phyloP scores from a whole-genome alignment of 2,113 vertebrate genomes.

The Engystomops pustulosus region DNA sequence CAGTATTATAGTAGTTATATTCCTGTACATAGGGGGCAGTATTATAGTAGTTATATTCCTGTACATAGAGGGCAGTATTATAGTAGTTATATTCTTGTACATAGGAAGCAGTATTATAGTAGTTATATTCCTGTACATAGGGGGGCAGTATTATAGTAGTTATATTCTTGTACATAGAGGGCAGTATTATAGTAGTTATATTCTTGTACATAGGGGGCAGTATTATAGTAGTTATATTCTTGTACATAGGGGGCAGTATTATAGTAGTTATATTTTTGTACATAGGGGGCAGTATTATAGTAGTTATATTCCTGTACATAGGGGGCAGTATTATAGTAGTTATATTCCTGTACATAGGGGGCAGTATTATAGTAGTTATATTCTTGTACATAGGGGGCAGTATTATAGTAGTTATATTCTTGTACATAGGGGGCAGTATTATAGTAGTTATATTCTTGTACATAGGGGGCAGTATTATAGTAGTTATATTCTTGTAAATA shows the following conservation, averaged over 20 bases:
- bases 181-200: not conserved
- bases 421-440: not conserved
- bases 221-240: not conserved
- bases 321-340: slow-evolving; percentile 10
- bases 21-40: not conserved
- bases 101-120: slow-evolving; percentile 16
- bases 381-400: not conserved
- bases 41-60: slow-evolving; percentile 1
- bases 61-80: slow-evolving; percentile 10
- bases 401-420: not conserved
- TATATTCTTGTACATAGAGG: not conserved
- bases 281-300: slow-evolving; percentile 13
- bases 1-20: not conserved
- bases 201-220: not conserved
- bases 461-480: not conserved
- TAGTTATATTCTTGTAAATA: slow-evolving; percentile 3
- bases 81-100: slow-evolving; percentile 19
- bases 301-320: slow-evolving; percentile 17
- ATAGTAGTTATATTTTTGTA: slow-evolving; percentile 1
- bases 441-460: not conserved
- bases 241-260: not conserved
- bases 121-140: slow-evolving; percentile 8
- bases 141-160: slow-evolving; percentile 5
- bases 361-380: slow-evolving; percentile 7
- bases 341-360: not conserved